Percentiles rank a stretch among this genome's conserved stretches.
Conservation (phyloP, 2,888 invertebrate genomes). For the Orchesella flavescens region DNA sequence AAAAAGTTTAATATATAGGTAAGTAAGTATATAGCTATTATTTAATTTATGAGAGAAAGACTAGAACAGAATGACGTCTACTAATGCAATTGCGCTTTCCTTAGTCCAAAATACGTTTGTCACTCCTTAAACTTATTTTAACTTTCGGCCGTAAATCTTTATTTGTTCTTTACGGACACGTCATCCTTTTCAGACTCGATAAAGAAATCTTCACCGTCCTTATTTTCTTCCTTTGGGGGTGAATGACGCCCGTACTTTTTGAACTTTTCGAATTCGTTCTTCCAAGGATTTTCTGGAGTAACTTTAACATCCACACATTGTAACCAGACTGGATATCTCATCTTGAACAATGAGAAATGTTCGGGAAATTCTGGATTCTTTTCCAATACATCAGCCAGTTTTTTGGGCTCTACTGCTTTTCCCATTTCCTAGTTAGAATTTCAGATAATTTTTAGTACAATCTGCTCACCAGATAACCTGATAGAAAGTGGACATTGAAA, state of each 20-base stretch:
- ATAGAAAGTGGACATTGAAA: too few species aligned
- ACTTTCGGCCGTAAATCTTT: too few species aligned
- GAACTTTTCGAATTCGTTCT: conserved; percentile 49
- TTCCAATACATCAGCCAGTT: conserved; percentile 38
- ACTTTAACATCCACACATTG: conserved; percentile 36
- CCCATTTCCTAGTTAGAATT: conserved; percentile 66
- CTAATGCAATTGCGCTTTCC: too few species aligned
- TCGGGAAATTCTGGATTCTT: conserved; percentile 57
- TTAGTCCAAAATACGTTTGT: too few species aligned
- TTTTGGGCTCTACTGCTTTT: conserved; percentile 27
- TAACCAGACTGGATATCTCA: conserved; percentile 57
- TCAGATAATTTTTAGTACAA: not conserved
- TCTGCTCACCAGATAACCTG: too few species aligned
- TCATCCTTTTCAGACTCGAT: too few species aligned
- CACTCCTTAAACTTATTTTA: too few species aligned
- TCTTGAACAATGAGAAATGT: conserved; percentile 63
- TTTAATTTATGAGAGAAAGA: too few species aligned
- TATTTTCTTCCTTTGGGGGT: not conserved
- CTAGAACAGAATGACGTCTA: too few species aligned
- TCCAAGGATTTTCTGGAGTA: conserved; percentile 63
- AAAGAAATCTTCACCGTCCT: not conserved
- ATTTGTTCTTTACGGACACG: too few species aligned
- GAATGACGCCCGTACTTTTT: conserved; percentile 22
- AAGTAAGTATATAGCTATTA: too few species aligned
- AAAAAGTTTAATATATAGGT: too few species aligned